A percentile compares a stretch with the other conserved stretches of the same genome.
phyloP scores from a whole-genome alignment of 2,797 vertebrate species.

The Arremon brunneinucha region DNA sequence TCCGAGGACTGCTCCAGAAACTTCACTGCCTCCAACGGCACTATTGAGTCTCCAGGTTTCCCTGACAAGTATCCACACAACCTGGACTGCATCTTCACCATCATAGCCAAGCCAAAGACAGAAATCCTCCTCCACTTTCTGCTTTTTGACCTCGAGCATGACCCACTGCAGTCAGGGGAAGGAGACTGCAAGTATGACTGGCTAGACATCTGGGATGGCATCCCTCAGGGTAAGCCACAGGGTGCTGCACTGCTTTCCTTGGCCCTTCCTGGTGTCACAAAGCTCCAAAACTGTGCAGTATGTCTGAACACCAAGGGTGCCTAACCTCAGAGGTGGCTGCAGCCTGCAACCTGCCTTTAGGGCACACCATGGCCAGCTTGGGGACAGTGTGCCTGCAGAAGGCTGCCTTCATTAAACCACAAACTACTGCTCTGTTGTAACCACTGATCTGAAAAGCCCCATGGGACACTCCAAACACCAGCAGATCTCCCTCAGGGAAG shows the following conservation, averaged over 20 bases:
- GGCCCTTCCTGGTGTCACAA: background rate
- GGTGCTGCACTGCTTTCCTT: background rate
- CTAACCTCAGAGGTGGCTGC: background rate
- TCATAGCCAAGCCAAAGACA: slow-evolving; percentile 90
- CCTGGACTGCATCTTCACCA: slow-evolving; percentile 93
- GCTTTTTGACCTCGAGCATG: slow-evolving; percentile 96
- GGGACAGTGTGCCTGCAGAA: background rate
- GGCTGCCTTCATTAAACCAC: background rate
- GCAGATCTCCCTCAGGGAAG: background rate
- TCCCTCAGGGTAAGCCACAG: slow-evolving; percentile 85
- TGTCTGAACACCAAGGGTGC: background rate
- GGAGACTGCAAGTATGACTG: slow-evolving; percentile 98
- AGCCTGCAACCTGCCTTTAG: background rate
- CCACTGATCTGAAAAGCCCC: background rate
- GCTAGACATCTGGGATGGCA: slow-evolving; percentile 98
- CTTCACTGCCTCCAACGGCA: slow-evolving; percentile 88
- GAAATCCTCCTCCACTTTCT: slow-evolving; percentile 92
- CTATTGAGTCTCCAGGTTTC: slow-evolving; percentile 95
- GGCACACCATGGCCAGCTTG: background rate
- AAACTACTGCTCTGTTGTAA: background rate
- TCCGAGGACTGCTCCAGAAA: slow-evolving; percentile 97
- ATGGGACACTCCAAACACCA: background rate
- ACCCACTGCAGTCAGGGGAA: slow-evolving; percentile 90
- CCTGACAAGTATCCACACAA: slow-evolving; percentile 98
- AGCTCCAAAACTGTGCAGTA: background rate